Evolutionary conservation across 2,888 invertebrate genomes (phyloP).

Genomic region (Adela reaumurella): DNA sequence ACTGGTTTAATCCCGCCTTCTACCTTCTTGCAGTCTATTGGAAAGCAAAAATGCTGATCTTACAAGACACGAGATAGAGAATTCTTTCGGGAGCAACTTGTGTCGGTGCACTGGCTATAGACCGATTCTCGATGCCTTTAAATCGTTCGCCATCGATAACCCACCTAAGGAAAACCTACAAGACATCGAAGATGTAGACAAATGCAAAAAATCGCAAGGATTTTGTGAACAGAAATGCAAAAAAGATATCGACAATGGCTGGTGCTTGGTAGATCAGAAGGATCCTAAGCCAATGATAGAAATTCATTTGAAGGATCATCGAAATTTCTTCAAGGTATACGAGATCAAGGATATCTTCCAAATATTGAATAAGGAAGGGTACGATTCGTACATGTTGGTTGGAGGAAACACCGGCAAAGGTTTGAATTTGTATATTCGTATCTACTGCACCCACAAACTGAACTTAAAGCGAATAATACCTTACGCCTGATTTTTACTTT

Average conservation of each 20-base stretch:
- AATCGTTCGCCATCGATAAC: conserved; percentile 45
- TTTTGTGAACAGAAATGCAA: not conserved
- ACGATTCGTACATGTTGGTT: conserved; percentile 33
- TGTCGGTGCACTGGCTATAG: conserved; percentile 61
- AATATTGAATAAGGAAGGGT: conserved; percentile 21
- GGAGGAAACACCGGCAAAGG: conserved; percentile 43
- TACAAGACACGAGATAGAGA: conserved; percentile 47
- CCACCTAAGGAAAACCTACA: conserved; percentile 14
- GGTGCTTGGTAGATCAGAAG: conserved; percentile 11
- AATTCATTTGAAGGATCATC: conserved; percentile 2
- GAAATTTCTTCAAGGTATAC: conserved; percentile 23
- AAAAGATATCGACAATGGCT: conserved; percentile 3
- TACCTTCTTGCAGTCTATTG: conserved; percentile 33
- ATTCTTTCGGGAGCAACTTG: conserved; percentile 55
- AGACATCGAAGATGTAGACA: conserved; percentile 5
- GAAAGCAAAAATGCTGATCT: conserved; percentile 17
- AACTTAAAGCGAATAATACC: not conserved
- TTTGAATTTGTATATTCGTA: not conserved
- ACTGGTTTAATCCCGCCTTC: no score
- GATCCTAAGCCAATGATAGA: conserved; percentile 1
- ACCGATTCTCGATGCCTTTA: conserved; percentile 58
- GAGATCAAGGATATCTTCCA: conserved; percentile 24
- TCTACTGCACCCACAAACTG: not conserved
- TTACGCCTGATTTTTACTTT: not conserved
- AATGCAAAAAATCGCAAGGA: conserved; percentile 6